Evolutionary conservation across 2,797 vertebrate species (phyloP).

Genomic region (Sebastes ruberrimus): DNA sequence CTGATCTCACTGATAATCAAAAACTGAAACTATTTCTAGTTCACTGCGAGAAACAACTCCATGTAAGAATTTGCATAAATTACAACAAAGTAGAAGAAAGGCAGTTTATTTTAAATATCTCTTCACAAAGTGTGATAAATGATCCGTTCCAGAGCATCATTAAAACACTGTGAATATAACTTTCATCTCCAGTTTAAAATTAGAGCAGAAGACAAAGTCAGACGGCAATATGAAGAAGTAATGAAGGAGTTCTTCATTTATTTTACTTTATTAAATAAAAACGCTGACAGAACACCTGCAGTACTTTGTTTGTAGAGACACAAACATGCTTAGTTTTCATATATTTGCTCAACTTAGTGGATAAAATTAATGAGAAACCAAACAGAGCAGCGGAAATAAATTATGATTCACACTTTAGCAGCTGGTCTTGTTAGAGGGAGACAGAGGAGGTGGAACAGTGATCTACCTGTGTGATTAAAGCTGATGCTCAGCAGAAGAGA

Average conservation of each 20-base stretch:
- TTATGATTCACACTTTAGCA: neutral
- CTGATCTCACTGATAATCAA: neutral
- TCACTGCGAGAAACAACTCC: neutral
- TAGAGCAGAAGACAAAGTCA: neutral
- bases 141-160: neutral
- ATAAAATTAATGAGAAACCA: neutral
- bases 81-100: neutral
- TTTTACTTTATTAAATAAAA: neutral
- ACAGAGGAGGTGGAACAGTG: neutral
- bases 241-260: neutral
- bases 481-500: neutral
- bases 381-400: neutral
- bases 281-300: neutral
- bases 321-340: neutral
- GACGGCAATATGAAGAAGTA: neutral
- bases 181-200: neutral
- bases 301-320: too few relatives aligned
- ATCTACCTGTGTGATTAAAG: conserved; percentile 14
- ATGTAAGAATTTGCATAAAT: neutral
- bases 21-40: neutral
- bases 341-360: neutral
- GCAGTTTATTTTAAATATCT: neutral
- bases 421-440: conserved; percentile 12
- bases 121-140: neutral
- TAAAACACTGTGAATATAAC: neutral